These are phyloP conservation scores for Andrena praecox DNA, from an alignment of 2,888 invertebrate genomes.

Conservation along the genomic window DNA sequence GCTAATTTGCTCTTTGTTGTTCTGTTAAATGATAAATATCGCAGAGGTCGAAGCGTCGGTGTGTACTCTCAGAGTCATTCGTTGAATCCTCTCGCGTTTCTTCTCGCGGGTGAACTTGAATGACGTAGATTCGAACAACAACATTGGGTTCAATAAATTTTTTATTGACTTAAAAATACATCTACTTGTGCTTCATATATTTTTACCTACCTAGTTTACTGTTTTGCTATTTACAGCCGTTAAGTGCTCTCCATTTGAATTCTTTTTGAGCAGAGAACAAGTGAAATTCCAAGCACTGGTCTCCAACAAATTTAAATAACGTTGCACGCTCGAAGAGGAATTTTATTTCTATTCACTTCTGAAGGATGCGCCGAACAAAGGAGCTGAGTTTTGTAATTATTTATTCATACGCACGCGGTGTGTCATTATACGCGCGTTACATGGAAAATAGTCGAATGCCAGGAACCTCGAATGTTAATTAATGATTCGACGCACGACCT, in stretches of 20 bases:
- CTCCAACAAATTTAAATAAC: no score
- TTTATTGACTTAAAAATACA: no score
- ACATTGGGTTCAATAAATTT: no score
- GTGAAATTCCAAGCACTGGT: no score
- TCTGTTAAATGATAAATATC: slow-evolving; percentile 12
- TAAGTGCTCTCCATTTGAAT: background rate
- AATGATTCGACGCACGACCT: slow-evolving; percentile 8
- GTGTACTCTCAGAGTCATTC: background rate
- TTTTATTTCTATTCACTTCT: background rate
- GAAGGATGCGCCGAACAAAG: background rate
- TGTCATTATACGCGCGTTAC: slow-evolving; percentile 18
- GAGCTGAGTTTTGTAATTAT: slow-evolving; percentile 1
- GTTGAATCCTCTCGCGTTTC: no score
- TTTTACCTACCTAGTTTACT: no score
- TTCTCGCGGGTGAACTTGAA: no score
- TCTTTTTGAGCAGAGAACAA: background rate
- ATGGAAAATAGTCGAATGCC: slow-evolving; percentile 5
- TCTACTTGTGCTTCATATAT: no score
- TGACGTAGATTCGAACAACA: no score
- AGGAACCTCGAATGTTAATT: slow-evolving; percentile 11
- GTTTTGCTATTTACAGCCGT: no score
- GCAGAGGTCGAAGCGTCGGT: slow-evolving; percentile 16
- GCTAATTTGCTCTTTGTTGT: background rate
- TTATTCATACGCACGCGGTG: slow-evolving; percentile 10
- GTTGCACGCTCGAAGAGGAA: no score